These are phyloP conservation scores for Hartigia nigra DNA, from an alignment of 2,888 invertebrate genomes.

Conservation along the genomic window DNA sequence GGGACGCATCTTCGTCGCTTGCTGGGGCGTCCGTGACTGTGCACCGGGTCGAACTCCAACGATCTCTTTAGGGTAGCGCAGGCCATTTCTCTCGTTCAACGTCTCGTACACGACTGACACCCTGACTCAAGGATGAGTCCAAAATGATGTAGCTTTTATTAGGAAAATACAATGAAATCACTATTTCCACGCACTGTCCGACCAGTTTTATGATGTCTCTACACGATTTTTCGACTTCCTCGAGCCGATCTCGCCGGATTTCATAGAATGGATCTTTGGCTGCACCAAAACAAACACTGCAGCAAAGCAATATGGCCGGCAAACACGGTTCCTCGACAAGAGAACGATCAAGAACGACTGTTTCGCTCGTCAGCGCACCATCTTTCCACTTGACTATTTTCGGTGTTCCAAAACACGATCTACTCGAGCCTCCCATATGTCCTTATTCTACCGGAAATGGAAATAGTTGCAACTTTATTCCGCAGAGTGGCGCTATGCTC, in stretches of 20 bases:
- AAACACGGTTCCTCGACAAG: slow-evolving; percentile 44
- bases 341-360: slow-evolving; percentile 43
- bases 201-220: slow-evolving; percentile 9
- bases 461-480: not conserved
- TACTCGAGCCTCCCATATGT: not conserved
- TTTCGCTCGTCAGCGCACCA: slow-evolving; percentile 43
- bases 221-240: not conserved
- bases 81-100: slow-evolving; percentile 81
- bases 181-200: not conserved
- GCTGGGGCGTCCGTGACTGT: slow-evolving; percentile 84
- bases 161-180: slow-evolving; percentile 14
- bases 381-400: slow-evolving; percentile 35
- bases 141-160: not conserved
- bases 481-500: not conserved
- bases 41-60: slow-evolving; percentile 92
- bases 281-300: slow-evolving; percentile 63
- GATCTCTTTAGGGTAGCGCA: slow-evolving; percentile 97
- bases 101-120: slow-evolving; percentile 39
- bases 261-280: slow-evolving; percentile 27
- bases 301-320: slow-evolving; percentile 62
- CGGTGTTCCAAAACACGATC: not conserved
- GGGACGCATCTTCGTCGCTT: slow-evolving; percentile 93
- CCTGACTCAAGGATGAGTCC: not conserved
- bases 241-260: slow-evolving; percentile 38
- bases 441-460: not conserved